phyloP scores from a whole-genome alignment of 2,797 vertebrate species.

The Arnoldichthys spilopterus region DNA sequence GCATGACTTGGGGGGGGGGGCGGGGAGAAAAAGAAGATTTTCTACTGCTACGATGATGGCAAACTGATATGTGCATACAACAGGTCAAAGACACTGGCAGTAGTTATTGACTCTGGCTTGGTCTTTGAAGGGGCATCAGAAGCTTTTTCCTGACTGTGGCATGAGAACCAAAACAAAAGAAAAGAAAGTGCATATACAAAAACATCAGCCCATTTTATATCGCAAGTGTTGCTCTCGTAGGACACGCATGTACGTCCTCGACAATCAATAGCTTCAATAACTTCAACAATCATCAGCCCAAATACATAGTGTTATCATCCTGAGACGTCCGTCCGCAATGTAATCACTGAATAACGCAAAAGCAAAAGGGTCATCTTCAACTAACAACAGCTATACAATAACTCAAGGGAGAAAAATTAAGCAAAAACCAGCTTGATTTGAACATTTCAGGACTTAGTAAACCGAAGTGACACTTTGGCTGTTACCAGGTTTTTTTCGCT shows the following conservation, averaged over 20 bases:
- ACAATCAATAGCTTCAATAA: conserved; percentile 21
- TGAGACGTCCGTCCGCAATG: conserved; percentile 8
- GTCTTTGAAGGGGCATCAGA: conserved; percentile 23
- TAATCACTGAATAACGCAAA: neutral
- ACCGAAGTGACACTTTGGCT: conserved; percentile 3
- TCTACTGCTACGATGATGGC: conserved; percentile 19
- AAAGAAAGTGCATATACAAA: conserved; percentile 49
- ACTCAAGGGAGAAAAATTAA: neutral
- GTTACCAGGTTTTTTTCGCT: too few species aligned
- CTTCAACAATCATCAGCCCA: neutral
- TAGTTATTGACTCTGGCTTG: neutral
- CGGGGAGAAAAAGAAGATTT: neutral
- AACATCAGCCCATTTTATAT: conserved; percentile 2
- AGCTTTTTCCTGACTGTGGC: conserved; percentile 29
- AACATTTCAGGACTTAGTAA: conserved; percentile 7
- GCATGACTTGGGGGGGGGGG: too few species aligned
- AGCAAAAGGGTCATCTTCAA: neutral
- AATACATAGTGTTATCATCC: conserved; percentile 21
- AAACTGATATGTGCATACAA: conserved; percentile 19
- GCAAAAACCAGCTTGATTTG: neutral
- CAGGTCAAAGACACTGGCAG: neutral
- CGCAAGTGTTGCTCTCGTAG: neutral
- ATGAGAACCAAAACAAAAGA: neutral
- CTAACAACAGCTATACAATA: neutral
- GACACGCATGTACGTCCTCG: conserved; percentile 21